These are phyloP conservation scores for Datnioides undecimradiatus DNA, from an alignment of 2,113 vertebrate genomes.

Conservation along the genomic window DNA sequence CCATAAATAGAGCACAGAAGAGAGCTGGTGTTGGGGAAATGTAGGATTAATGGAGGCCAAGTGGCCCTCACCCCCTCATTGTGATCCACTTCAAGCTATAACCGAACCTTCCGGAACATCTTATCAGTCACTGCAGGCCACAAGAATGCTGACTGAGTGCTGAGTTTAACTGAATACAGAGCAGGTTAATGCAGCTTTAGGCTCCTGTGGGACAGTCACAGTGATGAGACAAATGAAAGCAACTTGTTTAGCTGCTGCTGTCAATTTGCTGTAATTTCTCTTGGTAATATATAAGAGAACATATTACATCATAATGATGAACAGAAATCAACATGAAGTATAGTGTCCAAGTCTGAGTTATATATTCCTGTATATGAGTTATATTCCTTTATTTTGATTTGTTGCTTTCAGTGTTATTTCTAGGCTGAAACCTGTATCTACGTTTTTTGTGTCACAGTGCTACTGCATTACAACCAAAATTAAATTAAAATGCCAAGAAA, in stretches of 20 bases:
- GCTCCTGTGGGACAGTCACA: background rate
- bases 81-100: conserved; percentile 28
- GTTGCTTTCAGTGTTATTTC: too few relatives aligned
- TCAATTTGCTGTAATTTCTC: too few relatives aligned
- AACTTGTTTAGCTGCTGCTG: background rate
- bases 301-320: too few relatives aligned
- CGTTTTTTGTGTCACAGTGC: too few relatives aligned
- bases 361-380: too few relatives aligned
- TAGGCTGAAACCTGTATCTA: too few relatives aligned
- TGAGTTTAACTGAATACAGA: conserved; percentile 4
- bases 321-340: too few relatives aligned
- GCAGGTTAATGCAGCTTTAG: background rate
- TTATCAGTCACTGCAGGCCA: conserved; percentile 35
- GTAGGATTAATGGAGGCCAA: conserved; percentile 20
- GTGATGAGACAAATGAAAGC: background rate
- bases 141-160: background rate
- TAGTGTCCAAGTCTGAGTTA: too few relatives aligned
- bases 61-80: conserved; percentile 17
- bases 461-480: too few relatives aligned
- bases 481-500: too few relatives aligned
- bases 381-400: too few relatives aligned
- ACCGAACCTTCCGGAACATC: conserved; percentile 19
- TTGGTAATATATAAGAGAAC: too few relatives aligned
- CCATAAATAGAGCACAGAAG: conserved; percentile 31
- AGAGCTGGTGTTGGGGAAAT: conserved; percentile 13